Conservation (phyloP, 2,888 invertebrate genomes). For the Augiades crinisus region DNA sequence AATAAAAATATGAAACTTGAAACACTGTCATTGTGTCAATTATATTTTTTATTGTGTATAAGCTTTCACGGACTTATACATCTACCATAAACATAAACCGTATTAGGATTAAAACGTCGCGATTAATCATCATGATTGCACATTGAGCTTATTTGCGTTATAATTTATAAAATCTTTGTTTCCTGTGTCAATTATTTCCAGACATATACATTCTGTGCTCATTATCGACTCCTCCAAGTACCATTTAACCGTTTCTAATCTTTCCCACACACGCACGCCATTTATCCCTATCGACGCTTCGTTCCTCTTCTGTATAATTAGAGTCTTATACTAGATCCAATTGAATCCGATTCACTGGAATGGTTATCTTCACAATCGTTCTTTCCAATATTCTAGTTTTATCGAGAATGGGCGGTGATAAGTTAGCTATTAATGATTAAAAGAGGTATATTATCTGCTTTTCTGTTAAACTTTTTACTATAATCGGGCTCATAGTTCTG, state of each 20-base stretch:
- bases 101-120: too few species aligned
- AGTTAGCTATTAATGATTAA: too few species aligned
- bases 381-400: slow-evolving; percentile 1
- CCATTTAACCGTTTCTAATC: slow-evolving; percentile 21
- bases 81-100: too few species aligned
- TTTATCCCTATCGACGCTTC: slow-evolving; percentile 20
- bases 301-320: slow-evolving; percentile 22
- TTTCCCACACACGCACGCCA: slow-evolving; percentile 21
- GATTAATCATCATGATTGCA: too few species aligned
- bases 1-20: too few species aligned
- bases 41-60: too few species aligned
- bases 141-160: neutral
- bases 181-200: slow-evolving; percentile 10
- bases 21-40: too few species aligned
- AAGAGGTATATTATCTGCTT: too few species aligned
- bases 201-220: slow-evolving; percentile 4
- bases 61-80: too few species aligned
- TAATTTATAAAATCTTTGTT: slow-evolving; percentile 11
- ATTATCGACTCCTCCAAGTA: slow-evolving; percentile 15
- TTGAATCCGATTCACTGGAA: slow-evolving; percentile 24
- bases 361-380: slow-evolving; percentile 7
- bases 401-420: neutral
- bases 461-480: neutral
- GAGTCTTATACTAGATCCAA: slow-evolving; percentile 17
- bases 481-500: too few species aligned